Evolutionary conservation across 2,888 invertebrate genomes (phyloP).

Genomic region (Pomacea canaliculata): DNA sequence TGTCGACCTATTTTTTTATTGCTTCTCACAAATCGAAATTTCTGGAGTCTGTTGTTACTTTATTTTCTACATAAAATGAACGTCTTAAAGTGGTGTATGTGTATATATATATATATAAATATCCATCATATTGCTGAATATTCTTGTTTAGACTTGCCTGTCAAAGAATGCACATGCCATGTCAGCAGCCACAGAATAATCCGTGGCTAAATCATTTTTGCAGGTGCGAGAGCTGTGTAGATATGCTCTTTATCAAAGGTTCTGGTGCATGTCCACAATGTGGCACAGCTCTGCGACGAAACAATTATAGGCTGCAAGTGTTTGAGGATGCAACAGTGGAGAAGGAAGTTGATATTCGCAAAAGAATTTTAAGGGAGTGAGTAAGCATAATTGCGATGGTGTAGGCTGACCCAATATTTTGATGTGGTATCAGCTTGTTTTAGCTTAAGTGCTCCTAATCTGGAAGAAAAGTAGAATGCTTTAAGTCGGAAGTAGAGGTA

Average conservation of each 20-base stretch:
- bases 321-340: constrained; percentile 97
- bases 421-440: not conserved
- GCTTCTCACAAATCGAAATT: no score
- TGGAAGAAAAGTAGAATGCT: no score
- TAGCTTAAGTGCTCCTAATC: no score
- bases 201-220: not conserved
- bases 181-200: no score
- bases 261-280: constrained; percentile 96
- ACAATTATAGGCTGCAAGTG: constrained; percentile 92
- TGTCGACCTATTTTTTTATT: no score
- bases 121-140: not conserved
- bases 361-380: constrained; percentile 78
- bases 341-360: constrained; percentile 96
- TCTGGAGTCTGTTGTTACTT: no score
- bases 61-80: no score
- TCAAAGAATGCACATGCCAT: no score
- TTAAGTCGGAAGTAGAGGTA: no score
- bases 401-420: not conserved
- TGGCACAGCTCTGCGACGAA: constrained; percentile 86
- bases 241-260: constrained; percentile 92
- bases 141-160: no score
- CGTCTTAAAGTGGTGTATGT: no score
- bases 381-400: not conserved
- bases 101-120: no score
- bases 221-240: constrained; percentile 95